Percentiles rank a stretch among this genome's conserved stretches.
These are phyloP conservation scores for Drosophila anceps DNA, from an alignment of 2,888 invertebrate genomes.

Conservation along the genomic window DNA sequence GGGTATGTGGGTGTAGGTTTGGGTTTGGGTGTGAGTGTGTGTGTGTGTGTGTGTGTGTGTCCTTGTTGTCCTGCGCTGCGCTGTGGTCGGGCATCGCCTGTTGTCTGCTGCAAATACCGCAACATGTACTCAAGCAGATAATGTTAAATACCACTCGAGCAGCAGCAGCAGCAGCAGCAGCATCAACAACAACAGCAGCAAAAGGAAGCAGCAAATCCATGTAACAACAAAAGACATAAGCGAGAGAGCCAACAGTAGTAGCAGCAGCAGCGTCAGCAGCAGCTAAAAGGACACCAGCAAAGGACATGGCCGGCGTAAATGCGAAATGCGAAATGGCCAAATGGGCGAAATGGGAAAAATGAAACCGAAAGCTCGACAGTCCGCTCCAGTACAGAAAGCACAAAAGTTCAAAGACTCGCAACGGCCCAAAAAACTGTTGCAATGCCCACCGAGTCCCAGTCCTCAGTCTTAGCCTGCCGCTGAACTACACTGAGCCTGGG, in stretches of 20 bases:
- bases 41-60: constrained; percentile 68
- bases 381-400: constrained; percentile 52
- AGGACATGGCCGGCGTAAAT: constrained; percentile 58
- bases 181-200: constrained; percentile 40
- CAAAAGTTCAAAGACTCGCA: constrained; percentile 72
- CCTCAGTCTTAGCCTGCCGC: neutral
- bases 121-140: constrained; percentile 83
- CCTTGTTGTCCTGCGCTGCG: constrained; percentile 60
- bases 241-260: constrained; percentile 55
- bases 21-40: constrained; percentile 50
- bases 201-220: constrained; percentile 79
- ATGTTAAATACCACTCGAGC: constrained; percentile 82
- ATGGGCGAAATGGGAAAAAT: constrained; percentile 57
- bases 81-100: constrained; percentile 48
- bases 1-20: constrained; percentile 55
- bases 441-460: neutral
- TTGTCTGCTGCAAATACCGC: constrained; percentile 82
- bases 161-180: constrained; percentile 43
- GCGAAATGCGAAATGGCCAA: constrained; percentile 59
- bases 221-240: constrained; percentile 79
- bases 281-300: constrained; percentile 76
- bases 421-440: constrained; percentile 36
- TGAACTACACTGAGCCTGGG: constrained; percentile 47
- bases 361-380: constrained; percentile 65
- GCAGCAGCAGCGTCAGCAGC: constrained; percentile 41